These are phyloP conservation scores for Cygnus buccinator DNA, from an alignment of 2,113 vertebrate genomes.

Conservation along the genomic window DNA sequence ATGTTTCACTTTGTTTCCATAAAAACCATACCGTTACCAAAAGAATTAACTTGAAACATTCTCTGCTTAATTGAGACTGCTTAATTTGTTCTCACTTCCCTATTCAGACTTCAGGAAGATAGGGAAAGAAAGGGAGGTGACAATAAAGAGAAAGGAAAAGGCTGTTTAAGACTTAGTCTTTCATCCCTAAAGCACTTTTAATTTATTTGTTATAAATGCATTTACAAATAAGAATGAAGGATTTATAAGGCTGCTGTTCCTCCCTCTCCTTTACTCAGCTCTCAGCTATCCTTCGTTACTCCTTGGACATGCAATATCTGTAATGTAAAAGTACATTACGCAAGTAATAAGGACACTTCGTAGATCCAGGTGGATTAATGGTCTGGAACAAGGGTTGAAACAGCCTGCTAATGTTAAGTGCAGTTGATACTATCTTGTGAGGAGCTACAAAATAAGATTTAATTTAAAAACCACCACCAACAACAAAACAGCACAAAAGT, in stretches of 20 bases:
- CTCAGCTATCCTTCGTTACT: background rate
- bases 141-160: background rate
- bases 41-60: conserved; percentile 11
- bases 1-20: background rate
- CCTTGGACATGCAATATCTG: background rate
- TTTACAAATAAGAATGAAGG: background rate
- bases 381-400: background rate
- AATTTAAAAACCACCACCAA: background rate
- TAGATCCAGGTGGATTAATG: background rate
- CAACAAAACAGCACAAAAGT: background rate
- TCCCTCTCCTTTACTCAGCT: background rate
- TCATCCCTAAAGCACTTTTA: background rate
- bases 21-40: background rate
- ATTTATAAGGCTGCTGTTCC: background rate
- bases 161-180: background rate
- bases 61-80: background rate
- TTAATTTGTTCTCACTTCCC: background rate
- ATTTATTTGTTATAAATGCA: background rate
- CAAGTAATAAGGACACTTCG: background rate
- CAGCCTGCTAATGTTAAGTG: background rate
- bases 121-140: background rate
- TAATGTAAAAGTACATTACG: background rate
- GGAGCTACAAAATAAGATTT: background rate
- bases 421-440: background rate
- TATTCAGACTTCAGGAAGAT: background rate